phyloP scores from a whole-genome alignment of 2,113 vertebrate genomes.

The Labeo catla region DNA sequence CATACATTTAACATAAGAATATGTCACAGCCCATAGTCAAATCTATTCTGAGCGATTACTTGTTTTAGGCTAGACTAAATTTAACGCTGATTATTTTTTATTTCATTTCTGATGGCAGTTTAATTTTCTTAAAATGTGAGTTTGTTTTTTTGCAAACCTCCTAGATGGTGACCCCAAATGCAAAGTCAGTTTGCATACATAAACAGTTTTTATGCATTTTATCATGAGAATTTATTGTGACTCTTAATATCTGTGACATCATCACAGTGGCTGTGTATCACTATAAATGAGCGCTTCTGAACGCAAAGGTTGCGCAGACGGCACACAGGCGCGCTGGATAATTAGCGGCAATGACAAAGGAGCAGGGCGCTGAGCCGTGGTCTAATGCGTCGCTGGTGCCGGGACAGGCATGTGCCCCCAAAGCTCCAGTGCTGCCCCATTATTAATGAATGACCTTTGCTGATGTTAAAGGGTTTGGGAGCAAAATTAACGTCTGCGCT shows the following conservation, averaged over 20 bases:
- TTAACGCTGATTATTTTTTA: not conserved
- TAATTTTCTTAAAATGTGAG: not conserved
- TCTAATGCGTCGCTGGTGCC: slow-evolving; percentile 60
- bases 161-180: slow-evolving; percentile 14
- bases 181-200: slow-evolving; percentile 23
- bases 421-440: slow-evolving; percentile 55
- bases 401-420: slow-evolving; percentile 59
- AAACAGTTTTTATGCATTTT: not conserved
- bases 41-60: too few relatives aligned
- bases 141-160: not conserved
- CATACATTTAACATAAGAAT: not conserved
- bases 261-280: slow-evolving; percentile 28
- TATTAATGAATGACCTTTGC: slow-evolving; percentile 70
- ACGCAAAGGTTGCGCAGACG: slow-evolving; percentile 13
- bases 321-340: slow-evolving; percentile 49
- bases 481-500: slow-evolving; percentile 61
- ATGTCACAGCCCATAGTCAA: not conserved
- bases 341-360: slow-evolving; percentile 64
- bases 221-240: slow-evolving; percentile 1
- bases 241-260: slow-evolving; percentile 27
- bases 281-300: slow-evolving; percentile 17
- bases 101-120: not conserved
- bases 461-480: slow-evolving; percentile 61
- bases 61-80: too few relatives aligned
- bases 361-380: slow-evolving; percentile 56